These are phyloP conservation scores for Heterodera filipjevi DNA, from an alignment of 2,888 invertebrate genomes.

Conservation along the genomic window DNA sequence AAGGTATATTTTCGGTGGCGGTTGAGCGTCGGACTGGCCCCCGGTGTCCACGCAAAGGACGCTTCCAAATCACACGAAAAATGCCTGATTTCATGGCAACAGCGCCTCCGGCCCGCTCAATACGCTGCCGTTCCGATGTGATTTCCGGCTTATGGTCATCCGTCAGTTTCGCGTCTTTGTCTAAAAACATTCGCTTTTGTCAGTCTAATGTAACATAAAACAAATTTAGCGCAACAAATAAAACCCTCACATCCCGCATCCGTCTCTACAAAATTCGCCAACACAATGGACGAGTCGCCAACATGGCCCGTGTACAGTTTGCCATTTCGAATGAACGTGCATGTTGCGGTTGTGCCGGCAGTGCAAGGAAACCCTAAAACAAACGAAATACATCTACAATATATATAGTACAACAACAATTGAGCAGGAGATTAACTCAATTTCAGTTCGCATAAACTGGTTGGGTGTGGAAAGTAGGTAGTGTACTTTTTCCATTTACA, in stretches of 20 bases:
- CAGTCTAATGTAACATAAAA: neutral
- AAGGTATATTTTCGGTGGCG: slow-evolving; percentile 89
- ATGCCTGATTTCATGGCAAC: slow-evolving; percentile 78
- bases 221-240: neutral
- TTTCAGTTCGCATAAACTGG: too few relatives aligned
- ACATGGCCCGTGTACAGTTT: slow-evolving; percentile 95
- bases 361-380: slow-evolving; percentile 73
- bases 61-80: slow-evolving; percentile 93
- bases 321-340: slow-evolving; percentile 88
- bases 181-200: neutral
- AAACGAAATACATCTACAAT: neutral
- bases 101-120: slow-evolving; percentile 70
- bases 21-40: slow-evolving; percentile 76
- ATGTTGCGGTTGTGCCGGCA: slow-evolving; percentile 93
- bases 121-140: slow-evolving; percentile 80
- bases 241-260: slow-evolving; percentile 17
- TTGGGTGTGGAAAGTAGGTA: too few relatives aligned
- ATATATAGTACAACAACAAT: too few relatives aligned
- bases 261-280: slow-evolving; percentile 70
- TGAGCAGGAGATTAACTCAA: too few relatives aligned
- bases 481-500: too few relatives aligned
- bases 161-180: slow-evolving; percentile 71
- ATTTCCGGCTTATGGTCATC: slow-evolving; percentile 94
- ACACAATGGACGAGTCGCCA: slow-evolving; percentile 93
- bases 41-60: slow-evolving; percentile 73